Evolutionary conservation across 2,888 invertebrate genomes (phyloP).

Genomic region (Dinocampus coccinellae): DNA sequence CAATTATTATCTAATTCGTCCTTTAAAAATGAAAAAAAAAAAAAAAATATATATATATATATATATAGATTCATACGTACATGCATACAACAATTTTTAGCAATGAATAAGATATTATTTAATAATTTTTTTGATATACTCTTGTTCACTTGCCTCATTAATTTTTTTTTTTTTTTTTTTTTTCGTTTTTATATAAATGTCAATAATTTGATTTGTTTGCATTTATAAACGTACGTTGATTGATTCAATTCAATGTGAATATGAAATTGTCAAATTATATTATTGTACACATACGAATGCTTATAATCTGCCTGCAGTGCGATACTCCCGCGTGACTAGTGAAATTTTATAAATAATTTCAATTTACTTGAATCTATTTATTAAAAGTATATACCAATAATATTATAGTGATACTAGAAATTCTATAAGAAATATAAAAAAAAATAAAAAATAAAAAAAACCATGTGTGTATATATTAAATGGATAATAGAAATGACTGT

Average conservation of each 20-base stretch:
- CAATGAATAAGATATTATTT: neutral
- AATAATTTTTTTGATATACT: neutral
- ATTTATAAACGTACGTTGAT: neutral
- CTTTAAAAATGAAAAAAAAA: too few species aligned
- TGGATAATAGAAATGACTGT: neutral
- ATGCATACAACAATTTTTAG: too few species aligned
- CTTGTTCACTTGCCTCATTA: too few species aligned
- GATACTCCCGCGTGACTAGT: neutral
- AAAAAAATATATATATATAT: too few species aligned
- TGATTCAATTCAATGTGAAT: too few species aligned
- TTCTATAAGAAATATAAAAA: too few species aligned
- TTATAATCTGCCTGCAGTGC: neutral
- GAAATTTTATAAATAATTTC: neutral
- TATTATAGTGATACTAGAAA: too few species aligned
- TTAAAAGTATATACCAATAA: conserved; percentile 2
- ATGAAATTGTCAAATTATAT: too few species aligned
- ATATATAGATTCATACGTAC: neutral
- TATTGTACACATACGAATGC: neutral
- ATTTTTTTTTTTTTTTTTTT: too few species aligned
- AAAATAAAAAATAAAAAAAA: neutral
- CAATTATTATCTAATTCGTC: too few species aligned
- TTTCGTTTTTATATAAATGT: too few species aligned
- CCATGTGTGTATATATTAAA: neutral
- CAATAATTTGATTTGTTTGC: too few species aligned
- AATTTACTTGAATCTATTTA: neutral